Conservation (phyloP, 2,113 vertebrate species). For the Neoarius graeffei region DNA sequence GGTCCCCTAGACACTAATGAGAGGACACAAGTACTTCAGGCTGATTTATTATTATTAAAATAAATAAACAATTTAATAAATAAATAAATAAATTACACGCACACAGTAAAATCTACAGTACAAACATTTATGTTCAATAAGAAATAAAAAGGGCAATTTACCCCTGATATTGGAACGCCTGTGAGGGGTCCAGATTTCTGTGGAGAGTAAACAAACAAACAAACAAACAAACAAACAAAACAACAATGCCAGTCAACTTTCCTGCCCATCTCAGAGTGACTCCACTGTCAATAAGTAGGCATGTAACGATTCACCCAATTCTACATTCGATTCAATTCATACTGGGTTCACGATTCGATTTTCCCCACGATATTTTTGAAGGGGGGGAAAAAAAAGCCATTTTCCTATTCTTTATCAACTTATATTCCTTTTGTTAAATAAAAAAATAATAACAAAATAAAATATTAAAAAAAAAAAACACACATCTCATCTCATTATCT, state of each 20-base stretch:
- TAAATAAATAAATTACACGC: too few species aligned
- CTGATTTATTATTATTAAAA: not conserved
- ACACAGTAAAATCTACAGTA: not conserved
- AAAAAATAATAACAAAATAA: too few species aligned
- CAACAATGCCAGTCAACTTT: not conserved
- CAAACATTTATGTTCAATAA: not conserved
- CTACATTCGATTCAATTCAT: too few species aligned
- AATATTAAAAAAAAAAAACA: too few species aligned
- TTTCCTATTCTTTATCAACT: too few species aligned
- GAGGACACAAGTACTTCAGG: not conserved
- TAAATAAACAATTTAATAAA: too few species aligned
- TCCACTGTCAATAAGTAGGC: not conserved
- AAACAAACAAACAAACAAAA: not conserved
- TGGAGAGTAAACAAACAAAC: slow-evolving; percentile 3
- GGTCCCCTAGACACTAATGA: slow-evolving; percentile 93
- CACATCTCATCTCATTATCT: too few species aligned
- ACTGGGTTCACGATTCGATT: too few species aligned
- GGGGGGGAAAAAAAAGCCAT: too few species aligned
- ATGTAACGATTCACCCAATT: too few species aligned
- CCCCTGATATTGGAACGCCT: slow-evolving; percentile 94
- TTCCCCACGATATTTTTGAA: too few species aligned
- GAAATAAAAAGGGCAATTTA: slow-evolving; percentile 64
- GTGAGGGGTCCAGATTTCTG: slow-evolving; percentile 87
- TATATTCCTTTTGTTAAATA: too few species aligned
- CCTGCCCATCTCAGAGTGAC: not conserved